Conservation (phyloP, 2,888 invertebrate species). For the Protophormia terraenovae region DNA sequence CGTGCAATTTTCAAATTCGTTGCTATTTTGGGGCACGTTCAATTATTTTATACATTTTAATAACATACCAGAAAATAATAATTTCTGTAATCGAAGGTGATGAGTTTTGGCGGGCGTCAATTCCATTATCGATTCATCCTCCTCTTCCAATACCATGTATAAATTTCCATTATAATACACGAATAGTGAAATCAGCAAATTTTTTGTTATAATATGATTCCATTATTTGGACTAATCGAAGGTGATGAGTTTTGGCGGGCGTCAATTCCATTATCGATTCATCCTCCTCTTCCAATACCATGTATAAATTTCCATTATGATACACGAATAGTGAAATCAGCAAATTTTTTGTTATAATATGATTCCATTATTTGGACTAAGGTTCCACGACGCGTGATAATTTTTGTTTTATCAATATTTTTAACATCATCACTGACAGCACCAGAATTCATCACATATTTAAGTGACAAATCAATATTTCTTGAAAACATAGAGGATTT, state of each 20-base stretch:
- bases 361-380: neutral
- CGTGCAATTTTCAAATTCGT: no score
- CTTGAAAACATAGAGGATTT: neutral
- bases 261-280: neutral
- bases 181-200: neutral
- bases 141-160: neutral
- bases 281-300: neutral
- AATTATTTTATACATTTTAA: no score
- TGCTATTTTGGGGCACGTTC: no score
- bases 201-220: neutral
- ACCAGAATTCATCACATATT: slow-evolving; percentile 6
- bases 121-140: neutral
- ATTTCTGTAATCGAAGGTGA: neutral
- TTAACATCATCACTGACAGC: neutral
- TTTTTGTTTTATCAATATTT: neutral
- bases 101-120: neutral
- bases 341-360: neutral
- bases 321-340: neutral
- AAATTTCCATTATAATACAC: neutral
- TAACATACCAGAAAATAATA: neutral
- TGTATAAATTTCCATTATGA: neutral
- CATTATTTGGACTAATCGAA: neutral
- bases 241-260: neutral
- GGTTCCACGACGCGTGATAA: neutral
- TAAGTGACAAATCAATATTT: neutral